Base-by-base conservation (phyloP, 2,888 invertebrate genomes). In the Caenorhabditis virilis region DNA sequence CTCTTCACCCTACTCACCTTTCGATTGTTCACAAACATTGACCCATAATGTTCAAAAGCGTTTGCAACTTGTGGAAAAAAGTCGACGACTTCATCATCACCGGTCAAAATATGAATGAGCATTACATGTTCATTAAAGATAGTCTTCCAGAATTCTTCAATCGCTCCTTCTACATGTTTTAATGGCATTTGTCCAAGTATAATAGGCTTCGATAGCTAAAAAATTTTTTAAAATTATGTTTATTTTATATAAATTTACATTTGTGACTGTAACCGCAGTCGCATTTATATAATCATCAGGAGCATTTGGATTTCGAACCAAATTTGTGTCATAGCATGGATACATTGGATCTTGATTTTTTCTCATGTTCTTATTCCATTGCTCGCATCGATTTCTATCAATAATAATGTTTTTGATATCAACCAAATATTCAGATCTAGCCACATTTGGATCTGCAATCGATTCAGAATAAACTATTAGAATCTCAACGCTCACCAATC, bases 21-120 rank as follows among this genome's bases (percentile, higher is more conserved):
- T 35, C 63, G 39, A 54, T 53, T 63, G 26, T 63, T 63, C 26
- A 63, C 54, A 50, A 63, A 63, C 63, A 63, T 63, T 11, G 23
- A 15, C n/a, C 63, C 63, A 27, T 63, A 53, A 35, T 63, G 50
- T n/a, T 49, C 36, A 20, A 45, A 63, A 0, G 38, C 46, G 1
- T 54, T 49, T 1, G 23, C 25, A 15, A 33, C 23, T 2, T 42
- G 30, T 13, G 63, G 63, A 16, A 63, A 63, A 50, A 63, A 63
- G 9, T 63, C 57, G 36, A 38, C 58, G 22, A 50, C 54, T 30
- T 63, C 63, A 15, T 41, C 9, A 11, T 49, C 18, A 4, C 50
- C 58, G 27, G 52, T 50, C 26, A 63, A 35, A 38, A 63, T 41
- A 26, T 63, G 58, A 46, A 63, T 54, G 22, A 63, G 35, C 20